Conservation (phyloP, 2,113 vertebrate genomes). For the Mandrillus leucophaeus region DNA sequence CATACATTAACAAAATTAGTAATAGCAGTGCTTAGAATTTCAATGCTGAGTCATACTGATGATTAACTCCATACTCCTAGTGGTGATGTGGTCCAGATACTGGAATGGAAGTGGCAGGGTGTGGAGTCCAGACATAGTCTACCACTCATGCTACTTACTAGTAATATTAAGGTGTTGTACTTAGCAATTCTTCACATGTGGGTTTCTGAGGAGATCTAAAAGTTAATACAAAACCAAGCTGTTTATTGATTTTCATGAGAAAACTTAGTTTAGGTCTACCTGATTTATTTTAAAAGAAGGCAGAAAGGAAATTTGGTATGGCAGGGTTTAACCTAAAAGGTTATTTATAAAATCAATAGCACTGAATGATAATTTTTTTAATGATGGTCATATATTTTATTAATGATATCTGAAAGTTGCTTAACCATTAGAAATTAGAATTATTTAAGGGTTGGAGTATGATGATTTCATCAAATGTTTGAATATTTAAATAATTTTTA, state of each 20-base stretch:
- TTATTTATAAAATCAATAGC: not conserved
- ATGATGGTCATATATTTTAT: constrained; percentile 25
- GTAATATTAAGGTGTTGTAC: not conserved
- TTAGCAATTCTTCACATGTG: not conserved
- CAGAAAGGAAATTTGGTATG: constrained; percentile 41
- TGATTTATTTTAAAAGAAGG: constrained; percentile 1
- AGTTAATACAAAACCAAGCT: not conserved
- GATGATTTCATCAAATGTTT: constrained; percentile 28
- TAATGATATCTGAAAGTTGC: constrained; percentile 22
- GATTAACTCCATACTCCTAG: not conserved
- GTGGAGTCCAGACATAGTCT: not conserved
- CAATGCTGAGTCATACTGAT: not conserved
- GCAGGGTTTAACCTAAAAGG: not conserved
- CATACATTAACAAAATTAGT: not conserved
- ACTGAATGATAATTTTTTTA: constrained; percentile 30
- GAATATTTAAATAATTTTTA: constrained; percentile 52
- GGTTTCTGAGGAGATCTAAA: not conserved
- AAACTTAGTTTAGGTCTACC: not conserved
- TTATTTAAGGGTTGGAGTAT: constrained; percentile 6
- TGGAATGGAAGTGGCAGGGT: not conserved
- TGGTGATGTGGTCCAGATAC: not conserved
- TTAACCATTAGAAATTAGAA: not conserved
- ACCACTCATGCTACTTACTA: not conserved
- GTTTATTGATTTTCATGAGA: not conserved
- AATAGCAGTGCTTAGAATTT: not conserved